phyloP scores from a whole-genome alignment of 1,140 invertebrate genomes.

The Panonychus citri region DNA sequence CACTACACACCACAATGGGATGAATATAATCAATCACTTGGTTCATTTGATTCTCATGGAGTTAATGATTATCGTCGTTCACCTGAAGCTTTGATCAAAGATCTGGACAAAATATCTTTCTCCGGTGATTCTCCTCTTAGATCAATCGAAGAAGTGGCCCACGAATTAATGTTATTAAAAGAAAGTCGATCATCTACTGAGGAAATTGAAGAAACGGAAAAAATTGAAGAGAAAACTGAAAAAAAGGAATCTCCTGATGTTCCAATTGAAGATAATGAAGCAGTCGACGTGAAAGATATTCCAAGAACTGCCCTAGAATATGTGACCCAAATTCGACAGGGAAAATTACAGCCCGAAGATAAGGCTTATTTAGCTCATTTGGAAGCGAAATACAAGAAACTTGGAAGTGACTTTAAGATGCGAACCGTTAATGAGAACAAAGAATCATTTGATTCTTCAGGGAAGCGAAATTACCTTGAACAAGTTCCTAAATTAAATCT shows the following conservation, averaged over 20 bases:
- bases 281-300: not conserved
- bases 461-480: conserved; percentile 18
- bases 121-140: not conserved
- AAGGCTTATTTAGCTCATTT: conserved; percentile 1
- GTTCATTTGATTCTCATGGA: not conserved
- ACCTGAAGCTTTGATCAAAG: not conserved
- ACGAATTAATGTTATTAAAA: not conserved
- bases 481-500: conserved; percentile 16
- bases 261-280: not conserved
- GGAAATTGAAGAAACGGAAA: not conserved
- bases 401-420: conserved; percentile 5
- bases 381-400: conserved; percentile 1
- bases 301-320: conserved; percentile 6
- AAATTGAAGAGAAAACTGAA: not conserved
- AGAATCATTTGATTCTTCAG: conserved; percentile 15
- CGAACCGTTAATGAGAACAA: not conserved
- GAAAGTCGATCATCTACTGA: not conserved
- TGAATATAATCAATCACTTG: not conserved
- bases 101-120: not conserved
- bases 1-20: not conserved
- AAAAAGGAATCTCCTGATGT: too few relatives aligned
- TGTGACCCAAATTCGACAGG: not conserved
- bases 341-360: not conserved
- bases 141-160: not conserved
- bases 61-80: not conserved